Base-by-base conservation (phyloP, 1,140 invertebrate genomes). In the Brachionus rubens region DNA sequence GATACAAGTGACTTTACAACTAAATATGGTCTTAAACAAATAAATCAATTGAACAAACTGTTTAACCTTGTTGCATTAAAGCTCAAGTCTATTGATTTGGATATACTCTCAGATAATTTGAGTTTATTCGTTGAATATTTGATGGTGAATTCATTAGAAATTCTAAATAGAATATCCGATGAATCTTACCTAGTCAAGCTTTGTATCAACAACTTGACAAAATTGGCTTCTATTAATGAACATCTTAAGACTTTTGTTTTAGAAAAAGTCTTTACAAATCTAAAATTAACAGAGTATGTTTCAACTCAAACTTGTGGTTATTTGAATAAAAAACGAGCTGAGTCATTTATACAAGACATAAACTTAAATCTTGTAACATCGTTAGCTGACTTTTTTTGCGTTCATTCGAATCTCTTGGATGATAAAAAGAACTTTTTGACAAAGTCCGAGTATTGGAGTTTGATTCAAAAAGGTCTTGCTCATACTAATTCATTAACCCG, bases 251-350 rank as follows among this genome's bases (percentile, higher is more conserved):
- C 28, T 26, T 19, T 43, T n/a, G 59, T 65, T 19, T 26, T 65
- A 24, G 40, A 43, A 41, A 65, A 65, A 24, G 19, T 65, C 14
- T 65, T 24, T 9, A 43, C 16, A 9, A 65, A 43, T 43, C 36
- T 59, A 36, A 59, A 59, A 12, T 12, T 43, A 43, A 6, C 36
- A 10, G 59, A 43, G 40, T 16, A 65, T n/a, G 10, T 43, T 41
- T 43, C 59, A 1, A 21, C 2, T 21, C 24, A 43, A 28, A 43
- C 33, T 16, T 14, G 10, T n/a, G 19, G 7, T 14, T 65, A 65
- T 46, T 36, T 54, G 46, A 72, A 54, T 28, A 72, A 72, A 72
- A 72, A 72, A 72, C 14, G 68, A 72, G 33, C 28, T 41, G 68
- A 72, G 24, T 72, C 68, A 10, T 72, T 50, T 54, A 28, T 72